Evolutionary conservation across 2,113 vertebrate species (phyloP).

Genomic region (Labeo catla): DNA sequence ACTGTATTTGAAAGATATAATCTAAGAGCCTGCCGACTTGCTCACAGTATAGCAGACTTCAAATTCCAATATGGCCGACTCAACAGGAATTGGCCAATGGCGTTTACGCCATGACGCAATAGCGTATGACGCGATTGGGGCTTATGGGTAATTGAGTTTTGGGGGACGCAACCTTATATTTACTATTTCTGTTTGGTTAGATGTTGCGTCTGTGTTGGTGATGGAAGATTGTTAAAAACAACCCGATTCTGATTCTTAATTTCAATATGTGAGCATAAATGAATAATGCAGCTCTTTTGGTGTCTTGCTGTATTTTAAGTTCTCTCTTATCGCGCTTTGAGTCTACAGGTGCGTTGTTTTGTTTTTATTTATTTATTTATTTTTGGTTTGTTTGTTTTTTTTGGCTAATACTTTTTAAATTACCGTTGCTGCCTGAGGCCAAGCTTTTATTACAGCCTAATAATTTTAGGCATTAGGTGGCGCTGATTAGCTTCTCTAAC

Average conservation of each 20-base stretch:
- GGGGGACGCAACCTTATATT: background rate
- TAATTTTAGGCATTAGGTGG: background rate
- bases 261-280: background rate
- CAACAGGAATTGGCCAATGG: slow-evolving; percentile 66
- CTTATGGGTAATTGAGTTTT: slow-evolving; percentile 72
- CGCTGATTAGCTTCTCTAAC: background rate
- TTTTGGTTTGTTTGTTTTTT: background rate
- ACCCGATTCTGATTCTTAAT: background rate
- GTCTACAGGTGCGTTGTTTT: background rate
- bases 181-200: background rate
- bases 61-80: slow-evolving; percentile 83
- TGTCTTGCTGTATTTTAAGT: background rate
- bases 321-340: background rate
- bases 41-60: slow-evolving; percentile 76
- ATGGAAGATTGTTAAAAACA: background rate
- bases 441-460: background rate
- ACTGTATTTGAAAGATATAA: slow-evolving; percentile 63
- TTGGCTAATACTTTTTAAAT: background rate
- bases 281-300: background rate
- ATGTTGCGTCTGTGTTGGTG: background rate
- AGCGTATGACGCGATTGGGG: slow-evolving; percentile 37
- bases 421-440: background rate
- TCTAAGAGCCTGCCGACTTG: slow-evolving; percentile 66
- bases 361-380: background rate
- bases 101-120: slow-evolving; percentile 65